Base-by-base conservation (phyloP, 2,888 invertebrate species). In the Vesta saturnalis region DNA sequence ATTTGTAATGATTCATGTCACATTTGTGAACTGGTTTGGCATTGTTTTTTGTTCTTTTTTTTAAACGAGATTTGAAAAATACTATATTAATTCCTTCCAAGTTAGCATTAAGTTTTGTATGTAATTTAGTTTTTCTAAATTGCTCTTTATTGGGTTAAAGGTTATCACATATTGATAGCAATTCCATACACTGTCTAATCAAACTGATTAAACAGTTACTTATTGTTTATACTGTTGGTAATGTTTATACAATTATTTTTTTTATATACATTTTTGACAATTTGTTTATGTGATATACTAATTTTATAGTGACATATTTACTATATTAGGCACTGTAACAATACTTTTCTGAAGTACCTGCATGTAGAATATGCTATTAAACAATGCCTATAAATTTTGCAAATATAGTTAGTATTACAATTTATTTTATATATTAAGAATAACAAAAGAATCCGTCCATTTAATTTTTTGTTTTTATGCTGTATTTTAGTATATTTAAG, bases 381-480 rank as follows among this genome's bases (percentile, higher is more conserved):
- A 52, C 52, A 19, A 52, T 52, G 19, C 52, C 52, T 52, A 49
- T 19, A 21, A n/a, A 19, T 18, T 52, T 52, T 19, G 19, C 21
- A 52, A 52, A 52, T 52, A 52, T 10, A 52, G 19, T 19, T 52
- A 47, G 47, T 52, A 19, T 15, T 52, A 52, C 12, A 19, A 52
- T 52, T 52, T 52, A 43, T 43, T 43, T 43, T 43, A 14, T 21
- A 39, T 12, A 39, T 8, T 4, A 6, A 52, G 2, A 49, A 3
- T 18, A 4, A 19, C 52, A 52, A 52, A 18, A 52, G 19, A 52
- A 21, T 52, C 52, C 52, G 52, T 52, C 52, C 52, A 52, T 52
- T 52, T 49, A 19, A 52, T 52, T 52, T 52, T 52, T 8, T 49
- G 15, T 49, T 49, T 49, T 49, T 49, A 19, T 21, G 52, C 52